Base-by-base conservation (phyloP, 2,113 vertebrate species). In the Myotis brandtii region DNA sequence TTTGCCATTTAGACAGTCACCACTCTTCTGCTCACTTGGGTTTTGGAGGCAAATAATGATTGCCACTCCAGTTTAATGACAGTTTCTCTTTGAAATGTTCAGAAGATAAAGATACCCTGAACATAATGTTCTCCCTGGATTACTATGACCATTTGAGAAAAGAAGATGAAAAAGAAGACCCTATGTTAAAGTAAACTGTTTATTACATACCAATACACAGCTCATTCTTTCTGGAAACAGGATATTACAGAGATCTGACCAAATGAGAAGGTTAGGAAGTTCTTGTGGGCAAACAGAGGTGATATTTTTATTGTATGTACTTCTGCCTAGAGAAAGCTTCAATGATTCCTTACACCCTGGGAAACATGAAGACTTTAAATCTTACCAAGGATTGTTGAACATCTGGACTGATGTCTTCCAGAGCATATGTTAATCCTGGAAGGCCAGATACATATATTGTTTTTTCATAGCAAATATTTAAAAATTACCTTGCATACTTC, bases 81-180 rank as follows among this genome's bases (percentile, higher is more conserved):
- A 73, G 52, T 43, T 93, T 93, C 62, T 67, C 94, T 89, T 95
- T 86, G 94, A 98, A 91, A 43, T 86, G 13, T 82, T 95, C 69
- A 67, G 62, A 83, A 50, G 54, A 87, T 69, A 94, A 96, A 75
- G 46, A 75, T 30, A 86, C 32, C 8, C 59, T 92, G 72, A 59
- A 9, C 6, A 62, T 91, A 86, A 95, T 56, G 79, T 64, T 95
- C 66, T 93, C 21, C 2, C 5, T 8, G 52, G 48, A 91, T 85
- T 64, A 83, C 34, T n/a, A 14, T 79, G 27, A 96, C 73, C 48
- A 64, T 76, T 27, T 59, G 62, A 87, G n/a, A 85, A 67, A 9
- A 32, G 48, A 92, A 94, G 77, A 89, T 80, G n/a, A 64, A 95
- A 97, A 54, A 37, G 21, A 72, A 90, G 56, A 14, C 32, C 87